phyloP scores from a whole-genome alignment of 2,797 vertebrate genomes.

The Leptodactylus fallax region DNA sequence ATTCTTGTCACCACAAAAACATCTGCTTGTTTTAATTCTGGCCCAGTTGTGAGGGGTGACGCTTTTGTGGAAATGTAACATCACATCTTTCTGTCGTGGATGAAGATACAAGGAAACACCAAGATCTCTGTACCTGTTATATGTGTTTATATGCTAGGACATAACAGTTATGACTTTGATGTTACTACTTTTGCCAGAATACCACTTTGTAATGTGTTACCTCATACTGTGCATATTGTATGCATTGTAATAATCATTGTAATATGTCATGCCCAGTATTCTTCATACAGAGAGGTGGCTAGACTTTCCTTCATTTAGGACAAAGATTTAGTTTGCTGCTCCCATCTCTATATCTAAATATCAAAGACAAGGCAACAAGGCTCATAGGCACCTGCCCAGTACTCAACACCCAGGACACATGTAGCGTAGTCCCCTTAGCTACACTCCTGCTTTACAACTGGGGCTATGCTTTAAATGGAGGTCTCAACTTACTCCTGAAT shows the following conservation, averaged over 20 bases:
- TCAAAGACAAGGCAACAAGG: no score
- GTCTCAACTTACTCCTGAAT: no score
- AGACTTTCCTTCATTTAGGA: background rate
- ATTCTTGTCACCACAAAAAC: constrained; percentile 84
- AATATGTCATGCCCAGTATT: background rate
- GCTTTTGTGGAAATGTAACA: constrained; percentile 60
- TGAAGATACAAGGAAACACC: background rate
- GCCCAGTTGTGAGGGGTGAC: constrained; percentile 66
- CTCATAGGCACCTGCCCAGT: no score
- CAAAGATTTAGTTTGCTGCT: background rate
- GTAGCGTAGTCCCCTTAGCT: no score
- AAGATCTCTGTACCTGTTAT: background rate
- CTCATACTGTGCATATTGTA: background rate
- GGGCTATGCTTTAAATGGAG: no score
- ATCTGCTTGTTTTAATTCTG: constrained; percentile 70
- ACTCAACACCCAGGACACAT: no score
- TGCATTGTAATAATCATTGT: background rate
- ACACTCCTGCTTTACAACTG: no score
- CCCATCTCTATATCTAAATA: background rate
- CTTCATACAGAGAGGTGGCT: background rate
- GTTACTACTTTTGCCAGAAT: background rate
- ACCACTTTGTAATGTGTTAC: background rate
- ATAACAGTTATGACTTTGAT: background rate
- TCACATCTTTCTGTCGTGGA: constrained; percentile 21
- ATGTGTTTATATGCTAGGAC: background rate